Evolutionary conservation across 2,888 invertebrate species (phyloP), one percentile per base, ranked within the genome.

Genomic region (Dryobotodes eremita): DNA sequence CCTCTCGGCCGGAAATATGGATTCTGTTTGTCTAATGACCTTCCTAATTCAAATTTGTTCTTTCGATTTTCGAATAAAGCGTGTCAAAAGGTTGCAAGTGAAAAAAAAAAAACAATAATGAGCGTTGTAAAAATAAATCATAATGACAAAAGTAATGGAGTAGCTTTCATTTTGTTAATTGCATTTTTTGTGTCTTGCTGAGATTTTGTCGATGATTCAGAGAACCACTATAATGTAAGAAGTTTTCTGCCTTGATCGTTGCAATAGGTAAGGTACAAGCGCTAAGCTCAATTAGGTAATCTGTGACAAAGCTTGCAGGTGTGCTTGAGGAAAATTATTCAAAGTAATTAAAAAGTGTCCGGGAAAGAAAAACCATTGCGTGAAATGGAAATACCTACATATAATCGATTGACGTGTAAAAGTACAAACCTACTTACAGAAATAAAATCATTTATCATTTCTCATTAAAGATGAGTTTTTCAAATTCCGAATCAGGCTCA

Each of bases 1-100:
- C 91, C 91, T 93, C 89, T 94, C 93, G 86, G 88, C 92, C 95
- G 96, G 96, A 96, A 96, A 96, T 95, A 93, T 92, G 94, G 93
- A 94, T 95, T 95, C 91, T 93, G 92, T 95, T 95, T 93, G 93
- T 90, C 89, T 95, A 96, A 94, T 95, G 92, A 93, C 90, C 91
- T 94, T 93, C 85, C 80, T 91, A 92, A 93, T 90, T 91, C 88
- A 88, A 90, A 91, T 90, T 88, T 88, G 79, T 80, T 77, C 80
- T 86, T 85, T 77, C 80, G 66, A 83, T 87, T 83, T 88, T 82
- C 68, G 59, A 77, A 87, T 84, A 77, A 53, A 72, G 71, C 62
- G 46, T 75, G 75, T 75, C 66, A 79, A 75, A 83, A 75, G 46
- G 61, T 69, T 83, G 57, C 50, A 61, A 79, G 66, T 75, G 23